phyloP scores from a whole-genome alignment of 1,140 invertebrate species.

The Scylla paramamosain region DNA sequence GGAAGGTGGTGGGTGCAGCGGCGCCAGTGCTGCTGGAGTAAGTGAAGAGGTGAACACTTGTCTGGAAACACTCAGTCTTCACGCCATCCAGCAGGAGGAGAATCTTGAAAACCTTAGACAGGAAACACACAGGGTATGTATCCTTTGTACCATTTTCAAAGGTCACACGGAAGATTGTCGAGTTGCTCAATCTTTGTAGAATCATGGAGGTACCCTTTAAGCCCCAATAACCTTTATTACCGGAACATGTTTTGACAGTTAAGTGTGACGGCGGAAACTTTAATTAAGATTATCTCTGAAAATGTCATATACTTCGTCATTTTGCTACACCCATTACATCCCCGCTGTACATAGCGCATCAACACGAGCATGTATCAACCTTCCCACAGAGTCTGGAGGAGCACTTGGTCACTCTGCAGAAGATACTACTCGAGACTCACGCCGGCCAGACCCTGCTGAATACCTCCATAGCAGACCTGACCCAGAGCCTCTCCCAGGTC shows the following conservation, averaged over 20 bases:
- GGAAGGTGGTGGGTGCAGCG: not conserved
- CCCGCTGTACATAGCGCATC: no score
- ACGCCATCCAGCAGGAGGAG: conserved; percentile 49
- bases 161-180: no score
- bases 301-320: no score
- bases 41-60: conserved; percentile 31
- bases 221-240: no score
- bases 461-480: conserved; percentile 57
- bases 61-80: conserved; percentile 37
- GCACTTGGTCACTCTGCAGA: conserved; percentile 64
- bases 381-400: conserved; percentile 69
- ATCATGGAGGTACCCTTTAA: no score
- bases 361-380: not conserved
- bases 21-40: not conserved
- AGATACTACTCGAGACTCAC: conserved; percentile 66
- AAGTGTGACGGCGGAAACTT: no score
- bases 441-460: conserved; percentile 61
- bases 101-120: not conserved
- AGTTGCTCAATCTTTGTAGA: not conserved
- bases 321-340: no score
- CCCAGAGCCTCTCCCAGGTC: conserved; percentile 46
- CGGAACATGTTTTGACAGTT: no score
- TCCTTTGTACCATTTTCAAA: no score
- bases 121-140: conserved; percentile 61
- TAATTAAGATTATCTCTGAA: no score